Evolutionary conservation across 2,888 invertebrate species (phyloP).

Genomic region (Lasioglossum morio): DNA sequence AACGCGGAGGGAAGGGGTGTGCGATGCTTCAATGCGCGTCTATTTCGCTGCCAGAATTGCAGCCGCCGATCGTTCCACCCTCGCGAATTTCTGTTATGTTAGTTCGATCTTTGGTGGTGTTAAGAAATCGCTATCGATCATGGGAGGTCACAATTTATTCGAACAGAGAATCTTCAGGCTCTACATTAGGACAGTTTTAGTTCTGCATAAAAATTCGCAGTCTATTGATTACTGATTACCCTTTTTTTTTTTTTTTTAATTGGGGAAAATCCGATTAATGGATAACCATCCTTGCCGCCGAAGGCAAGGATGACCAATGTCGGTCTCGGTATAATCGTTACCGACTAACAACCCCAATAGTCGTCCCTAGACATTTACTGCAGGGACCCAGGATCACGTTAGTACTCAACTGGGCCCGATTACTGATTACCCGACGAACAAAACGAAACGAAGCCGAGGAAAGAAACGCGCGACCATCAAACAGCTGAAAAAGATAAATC

Average conservation of each 20-base stretch:
- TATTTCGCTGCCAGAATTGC: background rate
- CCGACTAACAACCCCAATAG: too few species aligned
- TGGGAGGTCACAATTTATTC: background rate
- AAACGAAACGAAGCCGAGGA: background rate
- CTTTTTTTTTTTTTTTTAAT: too few species aligned
- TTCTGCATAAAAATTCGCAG: background rate
- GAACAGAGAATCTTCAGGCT: background rate
- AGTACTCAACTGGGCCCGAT: too few species aligned
- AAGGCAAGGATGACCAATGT: too few species aligned
- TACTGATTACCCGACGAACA: background rate
- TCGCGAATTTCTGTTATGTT: background rate
- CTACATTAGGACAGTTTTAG: background rate
- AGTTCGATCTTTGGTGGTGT: background rate
- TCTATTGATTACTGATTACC: background rate
- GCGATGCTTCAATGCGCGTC: background rate
- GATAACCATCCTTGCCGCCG: too few species aligned
- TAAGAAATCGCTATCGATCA: background rate
- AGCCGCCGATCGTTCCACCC: background rate
- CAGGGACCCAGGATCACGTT: too few species aligned
- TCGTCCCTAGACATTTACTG: too few species aligned
- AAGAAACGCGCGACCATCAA: background rate
- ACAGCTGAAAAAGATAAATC: background rate
- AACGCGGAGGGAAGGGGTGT: constrained; percentile 27
- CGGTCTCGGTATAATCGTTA: too few species aligned
- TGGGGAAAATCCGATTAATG: too few species aligned